Evolutionary conservation across 2,797 vertebrate genomes (phyloP).

Genomic region (Pristis pectinata): DNA sequence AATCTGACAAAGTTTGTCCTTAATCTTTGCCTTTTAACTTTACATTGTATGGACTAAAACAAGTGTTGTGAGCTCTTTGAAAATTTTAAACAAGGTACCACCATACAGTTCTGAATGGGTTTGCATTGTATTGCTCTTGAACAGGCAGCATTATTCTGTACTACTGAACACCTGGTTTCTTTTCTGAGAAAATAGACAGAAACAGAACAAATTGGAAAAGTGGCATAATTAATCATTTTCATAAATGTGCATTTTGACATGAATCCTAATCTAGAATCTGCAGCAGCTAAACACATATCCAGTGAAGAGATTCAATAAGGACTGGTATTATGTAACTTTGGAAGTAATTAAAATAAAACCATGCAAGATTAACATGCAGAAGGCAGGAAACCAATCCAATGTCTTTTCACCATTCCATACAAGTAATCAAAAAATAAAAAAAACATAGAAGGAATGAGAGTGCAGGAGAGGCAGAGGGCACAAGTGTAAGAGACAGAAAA

Average conservation of each 20-base stretch:
- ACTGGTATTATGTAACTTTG: background rate
- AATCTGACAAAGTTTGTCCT: slow-evolving; percentile 12
- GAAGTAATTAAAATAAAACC: background rate
- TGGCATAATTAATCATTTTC: background rate
- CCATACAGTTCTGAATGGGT: background rate
- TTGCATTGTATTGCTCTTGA: slow-evolving; percentile 8
- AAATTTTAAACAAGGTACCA: slow-evolving; percentile 4
- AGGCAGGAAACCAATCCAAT: background rate
- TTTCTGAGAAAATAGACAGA: background rate
- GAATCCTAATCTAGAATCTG: background rate
- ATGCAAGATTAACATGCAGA: background rate
- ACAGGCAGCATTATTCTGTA: background rate
- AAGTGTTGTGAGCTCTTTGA: background rate
- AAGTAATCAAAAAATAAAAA: background rate
- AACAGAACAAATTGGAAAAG: background rate
- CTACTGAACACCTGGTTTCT: slow-evolving; percentile 15
- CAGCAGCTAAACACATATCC: background rate
- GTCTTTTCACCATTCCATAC: too few relatives aligned
- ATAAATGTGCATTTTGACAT: background rate
- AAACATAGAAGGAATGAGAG: too few relatives aligned
- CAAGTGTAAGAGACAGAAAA: too few relatives aligned
- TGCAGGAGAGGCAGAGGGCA: background rate
- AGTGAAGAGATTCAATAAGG: background rate
- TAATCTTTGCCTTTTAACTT: background rate
- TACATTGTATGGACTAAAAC: background rate